Evolutionary conservation across 2,113 vertebrate genomes (phyloP).

Genomic region (Hiodon tergisus): DNA sequence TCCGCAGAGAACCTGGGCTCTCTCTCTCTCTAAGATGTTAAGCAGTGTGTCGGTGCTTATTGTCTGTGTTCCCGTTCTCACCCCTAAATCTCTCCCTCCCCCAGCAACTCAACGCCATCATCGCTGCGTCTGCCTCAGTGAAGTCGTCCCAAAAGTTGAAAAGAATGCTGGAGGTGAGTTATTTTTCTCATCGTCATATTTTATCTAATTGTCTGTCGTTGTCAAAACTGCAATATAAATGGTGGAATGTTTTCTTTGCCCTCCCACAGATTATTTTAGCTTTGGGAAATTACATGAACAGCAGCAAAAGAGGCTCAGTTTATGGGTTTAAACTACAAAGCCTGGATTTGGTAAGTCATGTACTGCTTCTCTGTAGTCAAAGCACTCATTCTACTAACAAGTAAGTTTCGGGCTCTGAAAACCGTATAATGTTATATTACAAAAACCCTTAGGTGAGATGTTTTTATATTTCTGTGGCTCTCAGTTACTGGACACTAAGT

Average conservation of each 20-base stretch:
- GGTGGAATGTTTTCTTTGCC: conserved; percentile 1
- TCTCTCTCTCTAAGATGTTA: not conserved
- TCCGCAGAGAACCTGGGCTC: not conserved
- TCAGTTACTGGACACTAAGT: conserved; percentile 92
- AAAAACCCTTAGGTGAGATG: not conserved
- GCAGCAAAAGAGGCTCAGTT: conserved; percentile 94
- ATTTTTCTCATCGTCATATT: not conserved
- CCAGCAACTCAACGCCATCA: conserved; percentile 91
- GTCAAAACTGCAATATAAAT: not conserved
- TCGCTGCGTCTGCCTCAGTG: conserved; percentile 88
- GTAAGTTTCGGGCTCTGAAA: not conserved
- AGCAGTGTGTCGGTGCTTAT: not conserved
- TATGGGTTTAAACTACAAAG: conserved; percentile 99
- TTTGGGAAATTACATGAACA: conserved; percentile 99
- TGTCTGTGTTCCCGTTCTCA: not conserved
- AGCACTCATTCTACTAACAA: not conserved
- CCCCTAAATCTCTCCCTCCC: conserved; percentile 10
- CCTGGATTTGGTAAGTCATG: conserved; percentile 79
- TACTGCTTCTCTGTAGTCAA: not conserved
- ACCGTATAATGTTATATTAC: not conserved
- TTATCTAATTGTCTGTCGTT: not conserved
- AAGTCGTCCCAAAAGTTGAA: conserved; percentile 94
- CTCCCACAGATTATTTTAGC: conserved; percentile 85
- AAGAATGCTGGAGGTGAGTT: conserved; percentile 83
- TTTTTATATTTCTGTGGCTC: not conserved